Evolutionary conservation across 2,113 vertebrate species (phyloP), one percentile per base, ranked within the genome.

Genomic region (Numenius arquata): DNA sequence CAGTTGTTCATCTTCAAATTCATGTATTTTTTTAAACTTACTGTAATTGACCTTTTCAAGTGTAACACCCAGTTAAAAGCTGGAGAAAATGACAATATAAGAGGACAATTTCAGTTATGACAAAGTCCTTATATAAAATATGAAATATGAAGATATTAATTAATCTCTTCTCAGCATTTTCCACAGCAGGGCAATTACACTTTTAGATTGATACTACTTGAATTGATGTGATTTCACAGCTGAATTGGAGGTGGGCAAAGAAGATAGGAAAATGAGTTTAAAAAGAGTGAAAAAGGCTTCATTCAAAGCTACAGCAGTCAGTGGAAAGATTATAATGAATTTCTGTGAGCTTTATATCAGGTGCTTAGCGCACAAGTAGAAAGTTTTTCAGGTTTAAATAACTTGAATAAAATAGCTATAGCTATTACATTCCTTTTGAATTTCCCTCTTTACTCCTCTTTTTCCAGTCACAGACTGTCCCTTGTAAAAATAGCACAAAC

Each of bases 41-140:
- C 9, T 5, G 34, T 90, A 94, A 95, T 87, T 95, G 95, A 96
- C 91, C 89, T 96, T 97, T 96, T 93, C 71, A 78, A 93, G 89
- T 83, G 52, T 75, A 93, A 70, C 29, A 81, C 16, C 29, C 21
- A 71, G 75, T 68, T 94, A 89, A 94, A 95, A 95, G 66, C 56
- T 45, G 66, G 30, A 87, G 86, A 95, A 90, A 88, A 87, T 91
- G 50, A 41, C 68, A 86, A 76, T 86, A 76, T 95, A 95, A 93
- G 63, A 93, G 62, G 76, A 89, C 73, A 86, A 93, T 95, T 94
- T 95, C 62, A 88, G 61, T 81, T 95, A 88, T 78, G 78, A 90
- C 45, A 85, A 90, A 92, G 41, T 65, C 89, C 61, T 90, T 90
- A 88, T 66, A 74, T 52, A 68, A 82, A 93, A 89, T 19, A 88